Evolutionary conservation across 92 coral and sea anemone species (phyloP).

Genomic region (Epizoanthus stellaris): DNA sequence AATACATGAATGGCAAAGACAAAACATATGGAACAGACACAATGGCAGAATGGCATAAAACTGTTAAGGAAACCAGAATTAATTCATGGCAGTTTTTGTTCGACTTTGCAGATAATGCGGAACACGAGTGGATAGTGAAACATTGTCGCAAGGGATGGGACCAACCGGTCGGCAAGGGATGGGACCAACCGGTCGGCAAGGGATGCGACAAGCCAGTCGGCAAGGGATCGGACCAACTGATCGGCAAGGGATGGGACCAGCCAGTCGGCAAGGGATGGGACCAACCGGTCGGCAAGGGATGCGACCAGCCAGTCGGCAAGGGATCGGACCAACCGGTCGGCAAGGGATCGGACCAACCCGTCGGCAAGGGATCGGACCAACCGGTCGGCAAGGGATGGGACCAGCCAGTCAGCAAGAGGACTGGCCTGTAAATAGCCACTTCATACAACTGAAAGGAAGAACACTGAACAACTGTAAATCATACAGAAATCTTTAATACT

Average conservation of each 20-base stretch:
- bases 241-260: background rate
- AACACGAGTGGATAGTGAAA: conserved; percentile 75
- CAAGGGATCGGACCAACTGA: background rate
- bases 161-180: background rate
- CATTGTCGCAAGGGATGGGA: conserved; percentile 80
- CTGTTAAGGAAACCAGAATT: background rate
- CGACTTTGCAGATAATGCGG: conserved; percentile 59
- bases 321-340: background rate
- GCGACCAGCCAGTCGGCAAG: background rate
- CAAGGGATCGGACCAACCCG: background rate
- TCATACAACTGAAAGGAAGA: too few relatives aligned
- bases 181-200: background rate
- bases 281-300: conserved; percentile 9
- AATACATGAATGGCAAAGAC: too few relatives aligned
- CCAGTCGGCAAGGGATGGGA: background rate
- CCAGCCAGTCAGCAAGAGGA: conserved; percentile 10
- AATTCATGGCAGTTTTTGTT: background rate
- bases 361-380: background rate
- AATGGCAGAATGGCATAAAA: too few relatives aligned
- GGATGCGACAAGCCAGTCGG: background rate
- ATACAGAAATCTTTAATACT: background rate
- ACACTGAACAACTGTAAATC: background rate
- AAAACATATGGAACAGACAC: too few relatives aligned
- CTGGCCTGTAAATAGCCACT: background rate
- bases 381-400: background rate